Evolutionary conservation across 2,797 vertebrate genomes (phyloP).

Genomic region (Neosilurus mollespiculum): DNA sequence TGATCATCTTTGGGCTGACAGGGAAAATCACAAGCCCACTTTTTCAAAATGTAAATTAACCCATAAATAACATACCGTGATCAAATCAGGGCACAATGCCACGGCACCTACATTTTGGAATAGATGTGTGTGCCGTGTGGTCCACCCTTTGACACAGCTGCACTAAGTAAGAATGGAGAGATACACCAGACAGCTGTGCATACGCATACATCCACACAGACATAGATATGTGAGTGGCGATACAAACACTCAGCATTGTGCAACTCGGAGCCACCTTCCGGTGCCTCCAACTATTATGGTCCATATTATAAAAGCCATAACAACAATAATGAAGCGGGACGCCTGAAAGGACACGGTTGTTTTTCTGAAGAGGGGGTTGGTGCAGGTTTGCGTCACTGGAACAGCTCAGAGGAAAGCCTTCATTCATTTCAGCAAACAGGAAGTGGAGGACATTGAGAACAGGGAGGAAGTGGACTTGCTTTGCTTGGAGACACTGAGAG

Average conservation of each 20-base stretch:
- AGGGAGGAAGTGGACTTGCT: constrained; percentile 66
- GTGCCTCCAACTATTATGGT: constrained; percentile 56
- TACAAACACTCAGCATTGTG: constrained; percentile 62
- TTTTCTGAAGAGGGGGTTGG: constrained; percentile 40
- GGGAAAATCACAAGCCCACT: background rate
- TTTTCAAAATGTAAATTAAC: background rate
- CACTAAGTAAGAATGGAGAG: background rate
- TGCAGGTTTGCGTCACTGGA: constrained; percentile 62
- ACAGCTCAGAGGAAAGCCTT: constrained; percentile 68
- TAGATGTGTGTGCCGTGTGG: background rate
- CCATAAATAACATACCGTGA: background rate
- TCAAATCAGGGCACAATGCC: background rate
- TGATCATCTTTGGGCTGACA: background rate
- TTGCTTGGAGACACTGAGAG: constrained; percentile 28
- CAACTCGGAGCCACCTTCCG: constrained; percentile 72
- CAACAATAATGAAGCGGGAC: constrained; percentile 52
- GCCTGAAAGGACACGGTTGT: constrained; percentile 55
- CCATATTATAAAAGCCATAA: constrained; percentile 41
- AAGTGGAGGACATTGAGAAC: constrained; percentile 63
- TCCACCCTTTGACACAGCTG: background rate
- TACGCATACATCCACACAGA: background rate
- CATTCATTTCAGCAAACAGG: constrained; percentile 76
- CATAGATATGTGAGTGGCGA: constrained; percentile 27
- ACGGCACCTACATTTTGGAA: background rate
- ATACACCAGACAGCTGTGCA: constrained; percentile 5